Evolutionary conservation across 2,113 vertebrate species (phyloP).

Genomic region (Prochilodus magdalenae): DNA sequence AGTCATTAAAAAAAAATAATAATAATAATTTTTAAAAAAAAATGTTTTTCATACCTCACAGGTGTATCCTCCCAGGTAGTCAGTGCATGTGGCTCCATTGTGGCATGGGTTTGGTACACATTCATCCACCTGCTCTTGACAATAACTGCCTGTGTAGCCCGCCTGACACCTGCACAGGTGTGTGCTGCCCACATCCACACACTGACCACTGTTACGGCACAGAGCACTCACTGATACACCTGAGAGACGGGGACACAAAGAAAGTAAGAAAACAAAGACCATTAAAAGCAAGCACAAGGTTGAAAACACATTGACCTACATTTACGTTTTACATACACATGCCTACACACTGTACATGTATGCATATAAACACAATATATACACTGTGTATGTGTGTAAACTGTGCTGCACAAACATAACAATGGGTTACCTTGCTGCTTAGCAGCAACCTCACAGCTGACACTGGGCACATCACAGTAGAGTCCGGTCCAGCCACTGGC

Average conservation of each 20-base stretch:
- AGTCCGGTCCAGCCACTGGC: slow-evolving; percentile 90
- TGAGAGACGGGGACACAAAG: slow-evolving; percentile 51
- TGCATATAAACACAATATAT: too few relatives aligned
- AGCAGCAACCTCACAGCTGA: slow-evolving; percentile 95
- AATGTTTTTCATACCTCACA: slow-evolving; percentile 92
- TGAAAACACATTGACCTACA: too few relatives aligned
- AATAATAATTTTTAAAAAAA: too few relatives aligned
- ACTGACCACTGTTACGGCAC: slow-evolving; percentile 90
- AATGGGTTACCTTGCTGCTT: slow-evolving; percentile 83
- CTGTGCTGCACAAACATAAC: neutral
- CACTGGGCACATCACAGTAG: slow-evolving; percentile 94
- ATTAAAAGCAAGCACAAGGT: too few relatives aligned
- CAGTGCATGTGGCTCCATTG: slow-evolving; percentile 92
- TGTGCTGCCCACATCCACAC: slow-evolving; percentile 87
- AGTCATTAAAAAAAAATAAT: neutral
- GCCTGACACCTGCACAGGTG: slow-evolving; percentile 94
- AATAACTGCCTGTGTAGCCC: slow-evolving; percentile 95
- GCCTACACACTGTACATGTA: too few relatives aligned
- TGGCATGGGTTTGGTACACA: slow-evolving; percentile 94
- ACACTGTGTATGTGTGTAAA: too few relatives aligned
- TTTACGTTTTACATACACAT: too few relatives aligned
- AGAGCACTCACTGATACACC: slow-evolving; percentile 83
- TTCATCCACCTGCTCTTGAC: slow-evolving; percentile 94
- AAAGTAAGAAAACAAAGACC: too few relatives aligned
- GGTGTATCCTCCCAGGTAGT: slow-evolving; percentile 93